These are phyloP conservation scores for Rotaria sp. DNA, from an alignment of 2,888 invertebrate species.

Conservation along the genomic window DNA sequence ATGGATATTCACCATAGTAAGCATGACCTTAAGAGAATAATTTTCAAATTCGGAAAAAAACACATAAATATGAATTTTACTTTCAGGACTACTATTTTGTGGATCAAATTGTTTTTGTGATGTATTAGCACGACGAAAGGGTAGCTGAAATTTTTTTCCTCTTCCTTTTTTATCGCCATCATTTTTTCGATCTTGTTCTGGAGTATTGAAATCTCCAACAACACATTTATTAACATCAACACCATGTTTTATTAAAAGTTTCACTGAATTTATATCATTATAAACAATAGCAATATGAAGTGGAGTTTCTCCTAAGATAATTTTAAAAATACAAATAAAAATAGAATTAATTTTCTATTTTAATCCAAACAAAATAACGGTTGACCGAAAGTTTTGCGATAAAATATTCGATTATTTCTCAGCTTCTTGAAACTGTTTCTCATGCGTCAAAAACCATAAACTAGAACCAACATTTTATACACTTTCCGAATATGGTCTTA, in stretches of 20 bases:
- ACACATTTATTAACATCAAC: conserved; percentile 86
- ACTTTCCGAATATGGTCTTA: too few species aligned
- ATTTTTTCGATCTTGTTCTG: neutral
- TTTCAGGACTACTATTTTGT: neutral
- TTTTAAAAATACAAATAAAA: too few species aligned
- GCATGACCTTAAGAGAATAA: conserved; percentile 66
- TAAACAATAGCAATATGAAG: conserved; percentile 92
- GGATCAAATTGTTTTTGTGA: neutral
- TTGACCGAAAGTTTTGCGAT: too few species aligned
- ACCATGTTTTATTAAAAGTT: conserved; percentile 81
- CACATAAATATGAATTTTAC: neutral
- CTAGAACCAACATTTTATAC: too few species aligned
- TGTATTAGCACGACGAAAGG: neutral
- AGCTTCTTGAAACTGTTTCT: too few species aligned
- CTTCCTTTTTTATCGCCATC: neutral
- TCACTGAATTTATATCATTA: conserved; percentile 85
- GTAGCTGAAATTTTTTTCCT: neutral
- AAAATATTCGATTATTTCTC: too few species aligned
- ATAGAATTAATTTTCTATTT: too few species aligned
- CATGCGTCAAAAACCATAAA: too few species aligned
- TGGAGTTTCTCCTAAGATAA: conserved; percentile 70
- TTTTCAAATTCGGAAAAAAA: neutral
- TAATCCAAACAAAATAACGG: too few species aligned
- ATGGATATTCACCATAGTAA: conserved; percentile 89
- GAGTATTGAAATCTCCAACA: conserved; percentile 61